Evolutionary conservation across 92 coral and sea anemone species (phyloP).

Genomic region (Palythoa grandiflora): DNA sequence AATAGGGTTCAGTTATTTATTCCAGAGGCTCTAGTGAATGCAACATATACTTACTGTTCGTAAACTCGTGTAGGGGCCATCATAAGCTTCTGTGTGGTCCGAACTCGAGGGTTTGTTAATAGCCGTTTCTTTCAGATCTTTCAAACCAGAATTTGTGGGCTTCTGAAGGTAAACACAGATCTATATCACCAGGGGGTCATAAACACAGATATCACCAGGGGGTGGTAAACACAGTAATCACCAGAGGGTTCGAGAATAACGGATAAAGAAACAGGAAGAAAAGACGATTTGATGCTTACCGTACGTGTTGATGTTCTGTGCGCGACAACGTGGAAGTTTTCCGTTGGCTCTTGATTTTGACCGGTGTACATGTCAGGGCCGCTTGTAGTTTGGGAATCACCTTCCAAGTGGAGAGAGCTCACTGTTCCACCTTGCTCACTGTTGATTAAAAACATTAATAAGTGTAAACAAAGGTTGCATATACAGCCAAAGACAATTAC

Average conservation of each 20-base stretch:
- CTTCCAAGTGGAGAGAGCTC: not conserved
- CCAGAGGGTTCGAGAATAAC: not conserved
- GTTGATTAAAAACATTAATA: not conserved
- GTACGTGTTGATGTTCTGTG: not conserved
- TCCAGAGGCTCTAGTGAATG: not conserved
- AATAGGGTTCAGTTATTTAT: not conserved
- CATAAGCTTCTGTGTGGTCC: conserved; percentile 14
- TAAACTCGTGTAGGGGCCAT: conserved; percentile 34
- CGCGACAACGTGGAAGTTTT: not conserved
- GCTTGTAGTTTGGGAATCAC: not conserved
- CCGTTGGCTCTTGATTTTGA: not conserved
- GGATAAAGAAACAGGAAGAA: not conserved
- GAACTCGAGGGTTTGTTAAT: conserved; percentile 6
- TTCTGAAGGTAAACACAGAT: not conserved
- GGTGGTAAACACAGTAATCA: not conserved
- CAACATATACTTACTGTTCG: conserved; percentile 17
- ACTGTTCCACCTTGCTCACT: conserved; percentile 36
- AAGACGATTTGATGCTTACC: not conserved
- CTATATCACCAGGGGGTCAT: not conserved
- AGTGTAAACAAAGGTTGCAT: not conserved
- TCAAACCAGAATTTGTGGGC: conserved; percentile 3
- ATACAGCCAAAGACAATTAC: not conserved
- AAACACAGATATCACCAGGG: not conserved
- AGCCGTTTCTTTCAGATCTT: conserved; percentile 4
- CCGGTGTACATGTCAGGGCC: conserved; percentile 30